phyloP scores from a whole-genome alignment of 2,797 vertebrate genomes.

The Poecilia velifera region DNA sequence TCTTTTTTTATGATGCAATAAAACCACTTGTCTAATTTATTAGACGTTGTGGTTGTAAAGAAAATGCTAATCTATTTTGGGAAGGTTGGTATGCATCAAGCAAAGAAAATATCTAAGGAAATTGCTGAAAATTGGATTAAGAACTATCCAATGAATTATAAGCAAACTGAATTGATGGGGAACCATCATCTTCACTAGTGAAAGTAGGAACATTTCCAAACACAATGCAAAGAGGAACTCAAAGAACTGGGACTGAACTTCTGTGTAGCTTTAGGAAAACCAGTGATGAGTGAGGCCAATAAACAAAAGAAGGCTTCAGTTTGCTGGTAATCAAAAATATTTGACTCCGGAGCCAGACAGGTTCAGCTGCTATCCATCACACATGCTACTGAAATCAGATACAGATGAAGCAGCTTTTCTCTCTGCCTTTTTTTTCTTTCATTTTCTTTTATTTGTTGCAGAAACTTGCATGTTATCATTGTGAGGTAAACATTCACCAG shows the following conservation, averaged over 20 bases:
- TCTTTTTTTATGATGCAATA: neutral
- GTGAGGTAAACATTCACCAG: neutral
- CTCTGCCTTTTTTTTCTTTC: neutral
- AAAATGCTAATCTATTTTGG: neutral
- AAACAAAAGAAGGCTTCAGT: neutral
- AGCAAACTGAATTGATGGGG: neutral
- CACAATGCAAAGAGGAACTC: neutral
- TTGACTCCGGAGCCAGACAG: neutral
- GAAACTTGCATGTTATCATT: neutral
- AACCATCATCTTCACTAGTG: neutral
- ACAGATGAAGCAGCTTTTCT: constrained; percentile 33
- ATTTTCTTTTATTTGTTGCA: neutral
- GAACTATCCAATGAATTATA: neutral
- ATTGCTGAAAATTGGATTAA: neutral
- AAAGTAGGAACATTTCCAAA: neutral
- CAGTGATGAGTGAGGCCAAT: neutral
- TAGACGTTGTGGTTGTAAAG: neutral
- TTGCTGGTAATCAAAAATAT: neutral
- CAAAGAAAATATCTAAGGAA: neutral
- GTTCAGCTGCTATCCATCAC: neutral
- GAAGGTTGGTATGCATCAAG: neutral
- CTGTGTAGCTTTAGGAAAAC: neutral
- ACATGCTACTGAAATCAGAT: constrained; percentile 26
- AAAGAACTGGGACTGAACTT: neutral
- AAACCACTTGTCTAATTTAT: neutral